phyloP scores from a whole-genome alignment of 2,113 vertebrate genomes.

The Lepisosteus oculatus region DNA sequence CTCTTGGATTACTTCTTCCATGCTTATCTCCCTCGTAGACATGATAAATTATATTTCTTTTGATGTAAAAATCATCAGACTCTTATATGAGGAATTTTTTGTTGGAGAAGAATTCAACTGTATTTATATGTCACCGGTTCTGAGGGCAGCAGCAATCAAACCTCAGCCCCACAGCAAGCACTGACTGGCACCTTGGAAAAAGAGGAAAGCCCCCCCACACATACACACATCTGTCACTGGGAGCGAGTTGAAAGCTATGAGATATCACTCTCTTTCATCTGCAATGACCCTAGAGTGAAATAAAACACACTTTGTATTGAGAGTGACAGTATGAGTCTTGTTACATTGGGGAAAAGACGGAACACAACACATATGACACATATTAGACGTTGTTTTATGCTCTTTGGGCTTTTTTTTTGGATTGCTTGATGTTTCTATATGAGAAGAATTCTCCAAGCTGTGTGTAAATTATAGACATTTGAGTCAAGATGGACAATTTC shows the following conservation, averaged over 20 bases:
- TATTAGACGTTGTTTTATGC: neutral
- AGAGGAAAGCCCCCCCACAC: slow-evolving; percentile 34
- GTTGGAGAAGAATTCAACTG: too few species aligned
- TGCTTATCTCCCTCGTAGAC: too few species aligned
- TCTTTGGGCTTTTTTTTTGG: neutral
- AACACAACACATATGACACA: neutral
- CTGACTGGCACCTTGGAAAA: slow-evolving; percentile 45
- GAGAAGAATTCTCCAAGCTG: too few species aligned
- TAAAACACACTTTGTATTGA: slow-evolving; percentile 35
- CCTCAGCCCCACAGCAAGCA: slow-evolving; percentile 45
- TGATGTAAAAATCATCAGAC: too few species aligned
- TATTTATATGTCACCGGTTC: slow-evolving; percentile 41
- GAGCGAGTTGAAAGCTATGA: slow-evolving; percentile 16
- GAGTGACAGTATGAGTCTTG: slow-evolving; percentile 13
- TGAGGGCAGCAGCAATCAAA: slow-evolving; percentile 54
- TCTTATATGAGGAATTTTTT: too few species aligned
- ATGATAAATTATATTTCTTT: too few species aligned
- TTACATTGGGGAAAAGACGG: too few species aligned
- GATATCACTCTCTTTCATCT: slow-evolving; percentile 48
- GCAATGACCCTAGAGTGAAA: slow-evolving; percentile 42
- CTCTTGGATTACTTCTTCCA: too few species aligned
- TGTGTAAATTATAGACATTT: too few species aligned
- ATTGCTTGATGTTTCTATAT: neutral
- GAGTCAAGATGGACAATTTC: too few species aligned
- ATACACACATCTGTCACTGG: neutral